Evolutionary conservation across 2,113 vertebrate genomes (phyloP).

Genomic region (Phodopus roborovskii): DNA sequence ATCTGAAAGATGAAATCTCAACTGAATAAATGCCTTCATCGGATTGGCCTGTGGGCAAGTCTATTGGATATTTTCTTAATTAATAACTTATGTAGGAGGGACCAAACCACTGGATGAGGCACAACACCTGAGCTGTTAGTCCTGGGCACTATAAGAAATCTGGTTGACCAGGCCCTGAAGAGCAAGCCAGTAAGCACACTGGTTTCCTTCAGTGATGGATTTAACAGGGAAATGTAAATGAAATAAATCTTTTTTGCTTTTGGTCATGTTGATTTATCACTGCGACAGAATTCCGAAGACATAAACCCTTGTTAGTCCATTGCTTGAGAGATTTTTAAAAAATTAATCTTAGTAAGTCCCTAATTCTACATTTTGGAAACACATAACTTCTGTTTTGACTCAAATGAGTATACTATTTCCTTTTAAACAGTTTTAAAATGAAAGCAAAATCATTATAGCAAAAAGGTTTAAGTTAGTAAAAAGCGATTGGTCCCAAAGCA

Average conservation of each 20-base stretch:
- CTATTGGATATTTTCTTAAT: neutral
- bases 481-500: conserved; percentile 32
- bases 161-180: neutral
- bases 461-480: conserved; percentile 53
- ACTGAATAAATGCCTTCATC: neutral
- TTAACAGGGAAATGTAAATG: neutral
- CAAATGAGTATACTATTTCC: neutral
- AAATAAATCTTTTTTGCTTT: neutral
- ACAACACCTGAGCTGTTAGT: neutral
- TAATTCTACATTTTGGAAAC: neutral
- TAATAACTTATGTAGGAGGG: no score
- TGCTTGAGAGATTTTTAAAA: neutral
- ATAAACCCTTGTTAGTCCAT: conserved; percentile 13
- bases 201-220: neutral
- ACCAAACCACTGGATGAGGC: neutral
- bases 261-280: neutral
- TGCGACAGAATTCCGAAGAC: neutral
- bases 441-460: neutral
- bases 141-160: neutral
- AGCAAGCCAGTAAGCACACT: neutral
- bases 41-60: neutral
- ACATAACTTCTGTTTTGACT: neutral
- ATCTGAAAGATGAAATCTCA: neutral
- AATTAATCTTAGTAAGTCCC: conserved; percentile 42
- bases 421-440: conserved; percentile 39